Base-by-base conservation (phyloP, 1,140 invertebrate genomes). In the Drosophila fuyamai region DNA sequence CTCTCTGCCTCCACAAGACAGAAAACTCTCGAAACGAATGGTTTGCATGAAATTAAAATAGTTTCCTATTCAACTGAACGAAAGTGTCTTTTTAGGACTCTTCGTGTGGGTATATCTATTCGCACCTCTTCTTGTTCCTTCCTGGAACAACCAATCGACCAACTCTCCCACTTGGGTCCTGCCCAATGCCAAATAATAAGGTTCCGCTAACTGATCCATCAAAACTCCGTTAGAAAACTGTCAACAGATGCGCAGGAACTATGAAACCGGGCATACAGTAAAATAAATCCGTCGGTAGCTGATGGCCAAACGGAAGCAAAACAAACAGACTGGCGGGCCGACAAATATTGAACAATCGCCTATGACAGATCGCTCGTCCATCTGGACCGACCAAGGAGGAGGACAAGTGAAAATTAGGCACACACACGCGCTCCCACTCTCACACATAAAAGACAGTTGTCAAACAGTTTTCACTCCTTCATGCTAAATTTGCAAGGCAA, bases 21-120 rank as follows among this genome's bases (percentile, higher is more conserved):
- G 8, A 63, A 61, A 79, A 58, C 54, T 61, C 58, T 80, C 62
- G 76, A 80, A 79, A 76, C 85, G 71, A 89, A 83, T 84, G 79
- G 63, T 73, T 57, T 81, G 77, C 90, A 90, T 88, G 80, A 84
- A 91, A 91, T 91, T 84, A 72, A 91, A 91, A 88, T 76, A 76
- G 65, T 67, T 72, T 88, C 36, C 68, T 23, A 71, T 46, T 14
- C 47, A 16, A 18, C 27, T 35, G 29, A 16, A 38, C 36, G 50
- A 65, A 18, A 43, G 23, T 56, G 5, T 46, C 9, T 5, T 32
- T 35, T 32, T 4, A 48, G 43, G 16, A 70, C 16, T 47, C 29
- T 40, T 5, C 5, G 4, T 2, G 5, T 10, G 5, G 12, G 5
- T 13, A 5, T 27, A 38, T 38, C 36, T 32, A 2, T 32, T 32